phyloP scores from a whole-genome alignment of 2,888 invertebrate genomes.

The Eulithis prunata region DNA sequence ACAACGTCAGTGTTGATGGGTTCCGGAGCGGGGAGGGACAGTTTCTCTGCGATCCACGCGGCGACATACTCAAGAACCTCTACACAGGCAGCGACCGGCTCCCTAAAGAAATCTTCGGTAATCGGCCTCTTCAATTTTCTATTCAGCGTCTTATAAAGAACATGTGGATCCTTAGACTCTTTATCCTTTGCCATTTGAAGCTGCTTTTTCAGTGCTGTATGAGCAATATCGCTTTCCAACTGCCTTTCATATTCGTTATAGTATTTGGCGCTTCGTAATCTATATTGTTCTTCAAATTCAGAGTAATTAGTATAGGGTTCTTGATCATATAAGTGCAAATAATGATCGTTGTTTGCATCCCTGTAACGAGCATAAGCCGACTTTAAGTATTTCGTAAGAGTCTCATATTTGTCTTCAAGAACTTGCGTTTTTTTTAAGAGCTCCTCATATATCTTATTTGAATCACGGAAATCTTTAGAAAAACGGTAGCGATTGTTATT shows the following conservation, averaged over 20 bases:
- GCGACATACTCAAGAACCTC: constrained; percentile 19
- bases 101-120: constrained; percentile 24
- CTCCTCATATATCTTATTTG: background rate
- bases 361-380: background rate
- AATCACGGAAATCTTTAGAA: background rate
- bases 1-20: constrained; percentile 18
- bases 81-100: constrained; percentile 15
- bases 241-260: constrained; percentile 1
- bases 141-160: constrained; percentile 7
- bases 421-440: background rate
- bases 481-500: background rate
- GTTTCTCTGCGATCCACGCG: constrained; percentile 14
- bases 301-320: background rate
- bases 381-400: constrained; percentile 1
- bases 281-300: constrained; percentile 4
- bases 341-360: background rate
- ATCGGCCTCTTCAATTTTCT: constrained; percentile 14
- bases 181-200: constrained; percentile 5
- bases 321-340: background rate
- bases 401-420: constrained; percentile 1
- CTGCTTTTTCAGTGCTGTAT: background rate
- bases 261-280: background rate
- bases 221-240: constrained; percentile 7
- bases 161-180: constrained; percentile 2
- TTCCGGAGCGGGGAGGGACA: constrained; percentile 17